phyloP scores from a whole-genome alignment of 1,140 invertebrate species.

The Eubasilissa regina region DNA sequence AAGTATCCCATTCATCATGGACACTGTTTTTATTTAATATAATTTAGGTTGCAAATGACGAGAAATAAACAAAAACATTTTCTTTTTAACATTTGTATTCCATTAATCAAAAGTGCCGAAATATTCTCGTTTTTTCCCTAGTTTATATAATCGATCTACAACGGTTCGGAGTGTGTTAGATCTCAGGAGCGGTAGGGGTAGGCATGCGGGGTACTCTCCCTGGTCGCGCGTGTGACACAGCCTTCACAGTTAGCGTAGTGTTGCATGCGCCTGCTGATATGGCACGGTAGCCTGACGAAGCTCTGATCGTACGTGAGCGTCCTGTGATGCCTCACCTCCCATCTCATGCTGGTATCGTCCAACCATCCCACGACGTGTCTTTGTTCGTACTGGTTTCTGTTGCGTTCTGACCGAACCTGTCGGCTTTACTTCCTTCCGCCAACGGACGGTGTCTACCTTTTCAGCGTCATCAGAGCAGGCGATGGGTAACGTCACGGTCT shows the following conservation, averaged over 20 bases:
- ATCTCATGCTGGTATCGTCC: constrained; percentile 4
- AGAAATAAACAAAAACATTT: not conserved
- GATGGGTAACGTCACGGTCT: constrained; percentile 59
- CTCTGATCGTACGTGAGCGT: constrained; percentile 36
- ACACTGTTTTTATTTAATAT: too few relatives aligned
- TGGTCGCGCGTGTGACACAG: constrained; percentile 38
- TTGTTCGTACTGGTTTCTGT: constrained; percentile 25
- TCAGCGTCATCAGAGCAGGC: constrained; percentile 53
- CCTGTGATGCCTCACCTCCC: constrained; percentile 16
- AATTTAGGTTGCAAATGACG: not conserved
- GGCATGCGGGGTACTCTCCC: constrained; percentile 32
- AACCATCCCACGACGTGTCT: not conserved
- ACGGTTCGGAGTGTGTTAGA: too few relatives aligned
- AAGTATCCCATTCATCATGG: not conserved
- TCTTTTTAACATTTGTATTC: too few relatives aligned
- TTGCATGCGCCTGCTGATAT: constrained; percentile 52
- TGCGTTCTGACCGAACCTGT: constrained; percentile 31
- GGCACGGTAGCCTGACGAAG: constrained; percentile 40
- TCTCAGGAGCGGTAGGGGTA: too few relatives aligned
- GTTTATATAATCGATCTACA: too few relatives aligned
- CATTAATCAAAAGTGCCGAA: too few relatives aligned
- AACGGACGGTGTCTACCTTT: constrained; percentile 28
- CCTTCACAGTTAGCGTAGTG: constrained; percentile 51
- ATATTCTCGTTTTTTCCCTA: too few relatives aligned
- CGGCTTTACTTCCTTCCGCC: constrained; percentile 15